Evolutionary conservation across 2,797 vertebrate genomes (phyloP).

Genomic region (Neopelma chrysocephalum): DNA sequence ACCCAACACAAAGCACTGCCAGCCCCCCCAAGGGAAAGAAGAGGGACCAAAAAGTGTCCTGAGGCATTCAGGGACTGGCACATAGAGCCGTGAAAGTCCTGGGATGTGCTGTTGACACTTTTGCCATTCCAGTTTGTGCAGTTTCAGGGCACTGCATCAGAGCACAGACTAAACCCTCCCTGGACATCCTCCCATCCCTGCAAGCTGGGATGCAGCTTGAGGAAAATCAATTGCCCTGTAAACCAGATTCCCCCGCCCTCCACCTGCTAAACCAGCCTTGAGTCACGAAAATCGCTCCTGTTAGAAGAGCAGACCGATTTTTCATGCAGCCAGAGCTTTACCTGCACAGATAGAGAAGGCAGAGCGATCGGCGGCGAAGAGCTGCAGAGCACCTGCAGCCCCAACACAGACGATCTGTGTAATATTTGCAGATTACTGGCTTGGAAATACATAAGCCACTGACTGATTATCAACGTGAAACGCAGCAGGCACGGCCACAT

Average conservation of each 20-base stretch:
- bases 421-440: neutral
- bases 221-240: neutral
- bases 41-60: too few species aligned
- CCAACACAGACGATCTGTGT: neutral
- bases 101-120: accelerated
- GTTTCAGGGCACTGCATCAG: neutral
- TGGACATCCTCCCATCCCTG: neutral
- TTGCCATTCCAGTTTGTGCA: neutral
- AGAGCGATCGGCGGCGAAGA: neutral
- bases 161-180: neutral
- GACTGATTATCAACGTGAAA: neutral
- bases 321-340: neutral
- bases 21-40: neutral
- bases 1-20: neutral
- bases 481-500: neutral
- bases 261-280: neutral
- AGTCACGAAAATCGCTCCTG: neutral
- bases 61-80: neutral
- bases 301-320: neutral
- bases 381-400: neutral
- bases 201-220: neutral
- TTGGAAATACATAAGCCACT: neutral
- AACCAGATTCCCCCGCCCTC: neutral
- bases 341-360: neutral
- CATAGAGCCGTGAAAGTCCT: neutral